Base-by-base conservation (phyloP, 2,888 invertebrate genomes). In the Brachylomia viminalis region DNA sequence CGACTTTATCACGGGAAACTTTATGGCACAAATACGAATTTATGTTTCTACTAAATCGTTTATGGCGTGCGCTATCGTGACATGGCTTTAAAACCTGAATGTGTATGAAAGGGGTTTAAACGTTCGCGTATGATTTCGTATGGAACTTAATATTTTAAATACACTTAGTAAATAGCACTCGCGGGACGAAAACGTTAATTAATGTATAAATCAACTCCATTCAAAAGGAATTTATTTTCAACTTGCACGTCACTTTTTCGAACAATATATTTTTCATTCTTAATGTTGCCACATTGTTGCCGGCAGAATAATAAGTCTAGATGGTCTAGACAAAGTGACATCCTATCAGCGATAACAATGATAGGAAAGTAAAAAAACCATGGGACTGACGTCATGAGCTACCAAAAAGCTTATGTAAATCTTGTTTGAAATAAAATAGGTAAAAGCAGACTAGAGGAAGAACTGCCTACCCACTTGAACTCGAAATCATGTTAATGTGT, bases 1-100 rank as follows among this genome's bases (percentile, higher is more conserved):
- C 66, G 77, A 80, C 87, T 86, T 82, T 88, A 88, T 86, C 84
- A 75, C 72, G 62, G 69, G 38, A 86, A 72, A 77, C 52, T 83
- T 87, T 83, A 84, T 83, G 79, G 72, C 67, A 23, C 11, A 80
- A 82, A 74, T 70, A 58, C 42, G 49, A 79, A 79, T 84, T 86
- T 81, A 88, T 86, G 76, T 76, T 38, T 64, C 49, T 64, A 72
- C 72, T 38, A 66, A 65, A 66, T 45, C 45, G 65, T 83, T 84
- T 79, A 80, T 72, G 58, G 52, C 42, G 45, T 47, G 23, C 33
- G 59, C 23, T 79, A 47, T 78, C 30, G 13, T 27, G 38, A 56
- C 17, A 54, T 54, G 61, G 2, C 15, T 61, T 49, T 77, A 56
- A 64, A 61, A 52, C 38, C 4, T 62, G 10, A 49, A 20, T 15